Evolutionary conservation across 2,797 vertebrate genomes (phyloP).

Genomic region (Halcyon leucocephala): DNA sequence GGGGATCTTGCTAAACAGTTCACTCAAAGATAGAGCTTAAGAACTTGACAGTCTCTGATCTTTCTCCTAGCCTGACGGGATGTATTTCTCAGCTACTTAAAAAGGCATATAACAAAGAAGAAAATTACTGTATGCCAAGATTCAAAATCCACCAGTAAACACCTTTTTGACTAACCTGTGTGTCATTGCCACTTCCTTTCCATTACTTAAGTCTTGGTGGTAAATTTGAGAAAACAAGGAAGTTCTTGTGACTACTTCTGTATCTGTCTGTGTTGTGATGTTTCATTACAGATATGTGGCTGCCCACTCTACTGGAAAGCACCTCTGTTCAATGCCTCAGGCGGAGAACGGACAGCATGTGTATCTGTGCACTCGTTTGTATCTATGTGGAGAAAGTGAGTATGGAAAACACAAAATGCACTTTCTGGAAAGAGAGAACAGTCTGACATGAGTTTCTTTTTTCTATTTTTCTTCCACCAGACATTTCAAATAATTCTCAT

Average conservation of each 20-base stretch:
- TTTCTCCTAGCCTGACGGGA: neutral
- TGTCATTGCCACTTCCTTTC: neutral
- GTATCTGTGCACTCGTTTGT: constrained; percentile 93
- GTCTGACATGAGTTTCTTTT: neutral
- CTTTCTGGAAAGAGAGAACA: neutral
- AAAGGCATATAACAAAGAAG: neutral
- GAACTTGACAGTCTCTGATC: neutral
- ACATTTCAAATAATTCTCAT: neutral
- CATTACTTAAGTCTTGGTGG: neutral
- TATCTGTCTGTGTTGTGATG: neutral
- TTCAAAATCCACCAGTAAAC: neutral
- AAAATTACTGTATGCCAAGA: neutral
- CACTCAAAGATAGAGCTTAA: neutral
- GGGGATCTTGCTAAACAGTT: neutral
- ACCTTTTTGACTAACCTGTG: neutral
- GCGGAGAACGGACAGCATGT: constrained; percentile 92
- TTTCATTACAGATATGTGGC: constrained; percentile 85
- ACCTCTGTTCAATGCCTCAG: constrained; percentile 91
- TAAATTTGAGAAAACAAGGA: neutral
- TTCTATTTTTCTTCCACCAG: neutral
- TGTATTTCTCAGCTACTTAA: neutral
- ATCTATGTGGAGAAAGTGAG: constrained; percentile 96
- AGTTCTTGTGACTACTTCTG: neutral
- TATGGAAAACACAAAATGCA: neutral
- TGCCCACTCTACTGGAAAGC: constrained; percentile 98